Conservation (phyloP, 1,140 invertebrate species). For the Cyphomyrmex costatus region DNA sequence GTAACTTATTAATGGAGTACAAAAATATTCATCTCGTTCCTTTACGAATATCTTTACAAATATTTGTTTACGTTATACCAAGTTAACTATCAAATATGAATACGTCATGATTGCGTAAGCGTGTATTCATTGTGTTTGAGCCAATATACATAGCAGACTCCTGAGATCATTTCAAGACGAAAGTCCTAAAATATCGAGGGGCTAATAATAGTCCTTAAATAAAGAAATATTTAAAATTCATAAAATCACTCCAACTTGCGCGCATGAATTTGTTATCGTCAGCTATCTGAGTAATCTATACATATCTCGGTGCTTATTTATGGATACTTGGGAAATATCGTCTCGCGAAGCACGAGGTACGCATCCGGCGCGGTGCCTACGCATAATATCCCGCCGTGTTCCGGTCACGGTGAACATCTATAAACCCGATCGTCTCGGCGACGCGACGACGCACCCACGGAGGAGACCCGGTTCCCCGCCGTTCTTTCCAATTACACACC, state of each 20-base stretch:
- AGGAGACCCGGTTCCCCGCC: constrained; percentile 9
- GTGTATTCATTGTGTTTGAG: background rate
- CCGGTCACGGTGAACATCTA: constrained; percentile 10
- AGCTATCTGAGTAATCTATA: background rate
- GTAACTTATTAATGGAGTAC: background rate
- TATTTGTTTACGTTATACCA: background rate
- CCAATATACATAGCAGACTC: background rate
- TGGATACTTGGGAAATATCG: background rate
- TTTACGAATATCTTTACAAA: background rate
- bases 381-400: background rate
- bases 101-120: constrained; percentile 26
- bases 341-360: background rate
- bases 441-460: background rate
- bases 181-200: background rate
- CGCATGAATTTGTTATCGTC: background rate
- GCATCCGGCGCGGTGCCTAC: background rate
- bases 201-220: background rate
- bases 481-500: constrained; percentile 37
- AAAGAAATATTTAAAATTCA: background rate
- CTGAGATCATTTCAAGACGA: no score
- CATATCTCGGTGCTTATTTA: constrained; percentile 10
- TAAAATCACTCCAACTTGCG: background rate
- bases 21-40: constrained; percentile 9
- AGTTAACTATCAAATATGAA: background rate
- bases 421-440: background rate